These are phyloP conservation scores for Orthosia incerta DNA, from an alignment of 2,888 invertebrate species.

Conservation along the genomic window DNA sequence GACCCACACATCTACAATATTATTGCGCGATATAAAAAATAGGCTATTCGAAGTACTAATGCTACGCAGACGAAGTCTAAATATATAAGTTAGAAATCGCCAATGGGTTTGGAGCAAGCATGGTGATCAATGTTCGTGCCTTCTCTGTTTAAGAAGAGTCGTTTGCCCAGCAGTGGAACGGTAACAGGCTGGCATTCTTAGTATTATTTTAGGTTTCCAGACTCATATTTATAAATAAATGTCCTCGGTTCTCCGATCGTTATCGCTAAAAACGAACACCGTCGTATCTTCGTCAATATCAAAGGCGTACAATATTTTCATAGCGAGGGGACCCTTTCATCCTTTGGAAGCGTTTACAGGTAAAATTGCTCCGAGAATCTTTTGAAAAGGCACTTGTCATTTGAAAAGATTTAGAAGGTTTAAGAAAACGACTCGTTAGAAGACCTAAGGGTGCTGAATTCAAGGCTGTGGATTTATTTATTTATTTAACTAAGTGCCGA, in stretches of 20 bases:
- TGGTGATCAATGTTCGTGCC: too few species aligned
- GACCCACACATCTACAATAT: too few species aligned
- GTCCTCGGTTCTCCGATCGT: background rate
- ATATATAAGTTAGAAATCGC: too few species aligned
- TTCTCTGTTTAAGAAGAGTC: too few species aligned
- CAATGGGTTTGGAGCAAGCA: too few species aligned
- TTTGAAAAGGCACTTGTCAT: slow-evolving; percentile 47
- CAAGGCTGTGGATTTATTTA: background rate
- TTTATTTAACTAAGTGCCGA: too few species aligned
- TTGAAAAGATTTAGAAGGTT: slow-evolving; percentile 44
- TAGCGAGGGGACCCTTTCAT: slow-evolving; percentile 35
- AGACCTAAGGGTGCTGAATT: slow-evolving; percentile 3
- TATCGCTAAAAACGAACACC: slow-evolving; percentile 16
- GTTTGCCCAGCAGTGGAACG: too few species aligned
- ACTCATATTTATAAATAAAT: slow-evolving; percentile 5
- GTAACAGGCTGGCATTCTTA: too few species aligned
- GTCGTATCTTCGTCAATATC: slow-evolving; percentile 27
- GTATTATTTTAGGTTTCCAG: background rate
- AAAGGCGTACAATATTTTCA: slow-evolving; percentile 42
- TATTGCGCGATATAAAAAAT: too few species aligned
- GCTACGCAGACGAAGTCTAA: too few species aligned
- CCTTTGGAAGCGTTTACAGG: slow-evolving; percentile 47
- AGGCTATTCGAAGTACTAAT: too few species aligned
- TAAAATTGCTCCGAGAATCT: slow-evolving; percentile 46
- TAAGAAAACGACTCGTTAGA: slow-evolving; percentile 15